phyloP scores from a whole-genome alignment of 2,888 invertebrate species.

The Pandemis heparana region DNA sequence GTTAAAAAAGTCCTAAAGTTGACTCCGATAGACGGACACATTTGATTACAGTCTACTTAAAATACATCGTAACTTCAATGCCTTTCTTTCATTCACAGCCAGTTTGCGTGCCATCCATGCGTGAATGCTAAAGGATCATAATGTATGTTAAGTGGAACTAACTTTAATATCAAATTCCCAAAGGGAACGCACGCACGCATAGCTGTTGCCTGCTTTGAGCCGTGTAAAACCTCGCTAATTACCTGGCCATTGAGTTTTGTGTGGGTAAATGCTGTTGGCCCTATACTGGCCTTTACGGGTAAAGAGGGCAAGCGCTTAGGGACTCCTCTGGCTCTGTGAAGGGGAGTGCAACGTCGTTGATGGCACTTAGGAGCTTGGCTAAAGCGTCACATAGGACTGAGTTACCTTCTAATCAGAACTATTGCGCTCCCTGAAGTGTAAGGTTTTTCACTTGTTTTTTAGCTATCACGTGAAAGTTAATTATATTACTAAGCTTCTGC shows the following conservation, averaged over 20 bases:
- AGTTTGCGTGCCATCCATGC: background rate
- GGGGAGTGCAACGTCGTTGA: conserved; percentile 40
- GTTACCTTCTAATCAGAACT: conserved; percentile 35
- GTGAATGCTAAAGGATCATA: conserved; percentile 10
- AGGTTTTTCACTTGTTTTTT: background rate
- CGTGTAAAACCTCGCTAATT: conserved; percentile 34
- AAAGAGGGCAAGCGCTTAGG: conserved; percentile 38
- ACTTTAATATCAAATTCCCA: conserved; percentile 35
- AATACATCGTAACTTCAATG: background rate
- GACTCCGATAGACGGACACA: background rate
- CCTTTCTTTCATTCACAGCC: background rate
- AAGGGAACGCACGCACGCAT: conserved; percentile 31
- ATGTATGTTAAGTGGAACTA: conserved; percentile 26
- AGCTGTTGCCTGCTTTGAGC: conserved; percentile 22
- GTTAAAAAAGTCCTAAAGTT: background rate
- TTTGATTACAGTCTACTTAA: background rate
- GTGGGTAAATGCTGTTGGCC: conserved; percentile 41
- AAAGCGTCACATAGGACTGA: conserved; percentile 27
- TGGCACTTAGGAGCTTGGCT: conserved; percentile 34
- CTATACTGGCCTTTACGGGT: conserved; percentile 32
- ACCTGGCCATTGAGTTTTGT: conserved; percentile 41
- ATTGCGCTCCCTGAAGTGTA: background rate
- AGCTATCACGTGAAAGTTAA: too few species aligned
- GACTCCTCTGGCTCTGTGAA: conserved; percentile 26
- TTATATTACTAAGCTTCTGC: too few species aligned